Conservation (phyloP, 2,113 vertebrate genomes). For the Lophius piscatorius region DNA sequence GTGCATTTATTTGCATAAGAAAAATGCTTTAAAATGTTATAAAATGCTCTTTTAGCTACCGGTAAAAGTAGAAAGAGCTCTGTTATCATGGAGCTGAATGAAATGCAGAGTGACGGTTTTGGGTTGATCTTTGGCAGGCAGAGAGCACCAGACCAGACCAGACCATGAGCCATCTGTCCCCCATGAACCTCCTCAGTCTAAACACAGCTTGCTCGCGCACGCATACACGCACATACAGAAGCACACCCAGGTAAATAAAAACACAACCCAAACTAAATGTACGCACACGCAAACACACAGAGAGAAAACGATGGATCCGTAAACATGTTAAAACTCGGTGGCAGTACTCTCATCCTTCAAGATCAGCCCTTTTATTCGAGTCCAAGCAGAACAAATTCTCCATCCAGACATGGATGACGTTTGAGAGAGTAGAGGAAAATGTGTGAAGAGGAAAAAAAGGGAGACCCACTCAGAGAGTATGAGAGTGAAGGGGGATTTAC, state of each 20-base stretch:
- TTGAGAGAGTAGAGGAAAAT: background rate
- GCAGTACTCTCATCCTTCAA: slow-evolving; percentile 32
- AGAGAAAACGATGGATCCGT: slow-evolving; percentile 5
- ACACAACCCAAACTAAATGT: slow-evolving; percentile 10
- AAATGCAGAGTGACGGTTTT: slow-evolving; percentile 47
- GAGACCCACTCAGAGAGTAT: background rate
- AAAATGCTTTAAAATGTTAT: slow-evolving; percentile 15
- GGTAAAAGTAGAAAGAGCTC: slow-evolving; percentile 23
- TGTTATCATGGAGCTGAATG: slow-evolving; percentile 34
- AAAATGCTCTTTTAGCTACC: slow-evolving; percentile 14
- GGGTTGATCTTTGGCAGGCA: slow-evolving; percentile 71
- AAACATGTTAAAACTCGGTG: slow-evolving; percentile 37
- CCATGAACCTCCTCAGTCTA: slow-evolving; percentile 40
- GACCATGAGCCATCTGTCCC: slow-evolving; percentile 74
- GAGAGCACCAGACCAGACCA: slow-evolving; percentile 66
- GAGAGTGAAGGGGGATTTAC: slow-evolving; percentile 1
- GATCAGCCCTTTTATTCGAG: slow-evolving; percentile 16
- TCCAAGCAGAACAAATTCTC: slow-evolving; percentile 34
- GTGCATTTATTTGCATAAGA: too few species aligned
- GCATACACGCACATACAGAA: slow-evolving; percentile 10
- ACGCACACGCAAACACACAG: slow-evolving; percentile 11
- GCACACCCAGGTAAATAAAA: background rate
- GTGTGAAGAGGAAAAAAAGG: background rate
- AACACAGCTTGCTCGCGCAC: slow-evolving; percentile 19
- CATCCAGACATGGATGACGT: background rate